Percentiles rank a stretch among this genome's conserved stretches.
Conservation (phyloP, 2,888 invertebrate genomes). For the Scrobipalpa costella region DNA sequence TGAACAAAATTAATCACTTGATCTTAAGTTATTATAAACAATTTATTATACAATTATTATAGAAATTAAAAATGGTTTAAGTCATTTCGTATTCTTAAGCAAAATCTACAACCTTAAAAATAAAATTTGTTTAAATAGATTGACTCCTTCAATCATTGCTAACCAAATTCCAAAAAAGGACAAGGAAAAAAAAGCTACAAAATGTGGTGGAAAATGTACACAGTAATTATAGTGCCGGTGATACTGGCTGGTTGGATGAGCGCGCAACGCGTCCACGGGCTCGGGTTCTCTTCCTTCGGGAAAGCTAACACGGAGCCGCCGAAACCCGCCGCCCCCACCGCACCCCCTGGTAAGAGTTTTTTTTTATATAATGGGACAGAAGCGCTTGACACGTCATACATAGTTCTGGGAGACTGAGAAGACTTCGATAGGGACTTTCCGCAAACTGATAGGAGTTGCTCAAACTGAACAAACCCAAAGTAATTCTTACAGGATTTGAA, state of each 20-base stretch:
- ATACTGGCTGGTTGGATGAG: conserved; percentile 50
- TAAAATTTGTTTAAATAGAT: too few species aligned
- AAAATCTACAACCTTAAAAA: too few species aligned
- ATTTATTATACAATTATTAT: too few species aligned
- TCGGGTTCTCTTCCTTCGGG: conserved; percentile 71
- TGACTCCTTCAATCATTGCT: too few species aligned
- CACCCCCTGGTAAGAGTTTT: conserved; percentile 67
- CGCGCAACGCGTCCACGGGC: conserved; percentile 51
- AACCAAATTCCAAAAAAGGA: too few species aligned
- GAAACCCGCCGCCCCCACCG: conserved; percentile 62
- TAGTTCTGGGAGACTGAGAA: neutral
- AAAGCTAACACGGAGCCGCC: conserved; percentile 72
- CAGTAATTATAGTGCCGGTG: conserved; percentile 42
- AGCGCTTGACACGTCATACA: conserved; percentile 26
- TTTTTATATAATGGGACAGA: conserved; percentile 45
- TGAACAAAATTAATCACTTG: too few species aligned
- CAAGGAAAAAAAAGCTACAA: conserved; percentile 20
- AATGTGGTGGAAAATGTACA: conserved; percentile 37
- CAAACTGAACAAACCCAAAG: too few species aligned
- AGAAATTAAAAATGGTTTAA: too few species aligned
- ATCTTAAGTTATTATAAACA: too few species aligned
- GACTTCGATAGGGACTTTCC: neutral
- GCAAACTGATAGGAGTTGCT: neutral
- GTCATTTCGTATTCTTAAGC: too few species aligned
- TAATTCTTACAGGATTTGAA: too few species aligned